These are phyloP conservation scores for Diogma glabrata DNA, from an alignment of 2,888 invertebrate species.

Conservation along the genomic window DNA sequence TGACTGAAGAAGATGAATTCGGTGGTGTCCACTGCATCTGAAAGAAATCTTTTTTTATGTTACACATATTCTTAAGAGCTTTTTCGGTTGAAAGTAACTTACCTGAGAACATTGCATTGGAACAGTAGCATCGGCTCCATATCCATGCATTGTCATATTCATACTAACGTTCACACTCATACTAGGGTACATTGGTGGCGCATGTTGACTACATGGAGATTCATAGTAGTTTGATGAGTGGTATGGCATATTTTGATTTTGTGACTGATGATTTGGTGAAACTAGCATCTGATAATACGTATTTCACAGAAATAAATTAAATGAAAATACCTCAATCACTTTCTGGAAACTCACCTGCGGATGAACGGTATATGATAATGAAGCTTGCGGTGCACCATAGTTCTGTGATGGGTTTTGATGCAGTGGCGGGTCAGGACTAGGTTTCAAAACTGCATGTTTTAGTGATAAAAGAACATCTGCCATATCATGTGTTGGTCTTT, in stretches of 20 bases:
- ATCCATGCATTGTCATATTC: slow-evolving; percentile 95
- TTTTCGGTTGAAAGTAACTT: slow-evolving; percentile 14
- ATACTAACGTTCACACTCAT: slow-evolving; percentile 93
- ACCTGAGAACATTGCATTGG: slow-evolving; percentile 55
- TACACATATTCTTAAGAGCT: neutral
- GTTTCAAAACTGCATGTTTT: slow-evolving; percentile 79
- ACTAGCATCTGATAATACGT: slow-evolving; percentile 62
- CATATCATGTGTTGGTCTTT: slow-evolving; percentile 56
- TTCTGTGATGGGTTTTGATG: slow-evolving; percentile 37
- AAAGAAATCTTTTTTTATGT: slow-evolving; percentile 12
- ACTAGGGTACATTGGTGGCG: slow-evolving; percentile 61
- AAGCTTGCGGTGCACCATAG: slow-evolving; percentile 37
- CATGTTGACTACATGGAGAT: slow-evolving; percentile 25
- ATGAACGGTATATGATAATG: slow-evolving; percentile 41
- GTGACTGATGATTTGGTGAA: slow-evolving; percentile 36
- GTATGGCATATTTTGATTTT: slow-evolving; percentile 19
- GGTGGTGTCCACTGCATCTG: slow-evolving; percentile 69
- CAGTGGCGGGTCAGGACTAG: slow-evolving; percentile 42
- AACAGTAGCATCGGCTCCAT: slow-evolving; percentile 35
- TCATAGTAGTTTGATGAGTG: slow-evolving; percentile 29
- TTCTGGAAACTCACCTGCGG: slow-evolving; percentile 26
- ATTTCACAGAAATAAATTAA: no score
- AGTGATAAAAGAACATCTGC: slow-evolving; percentile 81
- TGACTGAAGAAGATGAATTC: slow-evolving; percentile 45
- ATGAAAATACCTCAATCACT: no score